phyloP scores from a whole-genome alignment of 2,797 vertebrate genomes.

The Phalanger gymnotis region DNA sequence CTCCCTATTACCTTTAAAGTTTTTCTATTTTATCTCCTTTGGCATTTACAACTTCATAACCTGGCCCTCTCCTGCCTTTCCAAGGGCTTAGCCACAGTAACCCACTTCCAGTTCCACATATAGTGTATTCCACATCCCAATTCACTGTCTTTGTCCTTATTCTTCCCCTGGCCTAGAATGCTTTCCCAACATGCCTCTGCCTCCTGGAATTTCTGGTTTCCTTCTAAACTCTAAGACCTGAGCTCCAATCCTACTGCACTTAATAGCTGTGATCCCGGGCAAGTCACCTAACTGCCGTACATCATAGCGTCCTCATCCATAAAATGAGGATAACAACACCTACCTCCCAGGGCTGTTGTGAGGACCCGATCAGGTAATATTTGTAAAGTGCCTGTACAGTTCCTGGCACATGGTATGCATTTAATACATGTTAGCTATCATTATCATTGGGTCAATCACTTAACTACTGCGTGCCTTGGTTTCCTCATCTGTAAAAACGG shows the following conservation, averaged over 20 bases:
- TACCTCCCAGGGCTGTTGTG: not conserved
- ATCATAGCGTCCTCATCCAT: not conserved
- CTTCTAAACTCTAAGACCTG: not conserved
- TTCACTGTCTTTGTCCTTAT: not conserved
- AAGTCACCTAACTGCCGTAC: not conserved
- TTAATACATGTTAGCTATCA: too few relatives aligned
- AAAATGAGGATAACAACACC: not conserved
- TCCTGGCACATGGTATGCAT: too few relatives aligned
- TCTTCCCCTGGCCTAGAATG: not conserved
- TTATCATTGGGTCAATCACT: too few relatives aligned
- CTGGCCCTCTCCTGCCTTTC: not conserved
- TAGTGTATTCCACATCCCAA: not conserved
- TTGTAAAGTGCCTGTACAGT: too few relatives aligned
- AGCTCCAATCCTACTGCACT: not conserved
- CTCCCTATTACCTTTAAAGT: not conserved
- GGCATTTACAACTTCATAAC: not conserved
- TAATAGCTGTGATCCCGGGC: not conserved
- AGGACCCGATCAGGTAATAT: too few relatives aligned
- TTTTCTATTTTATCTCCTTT: not conserved
- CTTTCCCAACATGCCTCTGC: not conserved
- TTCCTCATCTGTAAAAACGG: too few relatives aligned
- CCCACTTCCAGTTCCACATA: not conserved
- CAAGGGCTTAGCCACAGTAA: too few relatives aligned
- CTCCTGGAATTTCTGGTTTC: not conserved
- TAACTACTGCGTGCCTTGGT: too few relatives aligned